Evolutionary conservation across 2,888 invertebrate species (phyloP).

Genomic region (Empis livida): DNA sequence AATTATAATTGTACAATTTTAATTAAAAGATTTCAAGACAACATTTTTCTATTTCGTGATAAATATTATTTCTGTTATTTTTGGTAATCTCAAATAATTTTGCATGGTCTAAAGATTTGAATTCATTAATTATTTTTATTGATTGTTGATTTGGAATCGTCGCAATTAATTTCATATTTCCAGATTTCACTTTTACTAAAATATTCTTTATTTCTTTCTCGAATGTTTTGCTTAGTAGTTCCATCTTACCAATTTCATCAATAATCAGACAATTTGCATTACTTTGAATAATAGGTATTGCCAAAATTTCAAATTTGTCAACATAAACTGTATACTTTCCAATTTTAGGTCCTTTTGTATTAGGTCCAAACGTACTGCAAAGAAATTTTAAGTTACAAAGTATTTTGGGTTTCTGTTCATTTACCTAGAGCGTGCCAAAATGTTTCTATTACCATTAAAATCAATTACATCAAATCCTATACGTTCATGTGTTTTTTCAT

Average conservation of each 20-base stretch:
- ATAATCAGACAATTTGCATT: conserved; percentile 25
- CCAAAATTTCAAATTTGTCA: conserved; percentile 44
- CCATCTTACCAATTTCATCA: conserved; percentile 35
- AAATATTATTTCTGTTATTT: conserved; percentile 21
- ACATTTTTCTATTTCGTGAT: conserved; percentile 14
- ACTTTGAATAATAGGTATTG: conserved; percentile 34
- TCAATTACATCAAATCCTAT: conserved; percentile 53
- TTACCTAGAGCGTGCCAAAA: conserved; percentile 37
- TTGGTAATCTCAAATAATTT: conserved; percentile 20
- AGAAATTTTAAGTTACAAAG: no score
- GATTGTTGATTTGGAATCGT: conserved; percentile 19
- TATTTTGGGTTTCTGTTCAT: no score
- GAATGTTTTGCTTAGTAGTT: conserved; percentile 25
- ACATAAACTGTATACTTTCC: conserved; percentile 49
- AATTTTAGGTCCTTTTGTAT: conserved; percentile 32
- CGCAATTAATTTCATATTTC: conserved; percentile 16
- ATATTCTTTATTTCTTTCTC: conserved; percentile 16
- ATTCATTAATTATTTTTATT: conserved; percentile 18
- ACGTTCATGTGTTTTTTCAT: conserved; percentile 31
- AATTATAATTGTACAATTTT: background rate
- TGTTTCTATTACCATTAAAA: conserved; percentile 30
- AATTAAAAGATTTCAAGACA: background rate
- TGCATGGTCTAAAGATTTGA: conserved; percentile 18
- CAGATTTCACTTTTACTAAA: conserved; percentile 8
- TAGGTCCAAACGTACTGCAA: no score